Evolutionary conservation across 2,113 vertebrate genomes (phyloP), one percentile per base, ranked within the genome.

Genomic region (Microtus montanus): DNA sequence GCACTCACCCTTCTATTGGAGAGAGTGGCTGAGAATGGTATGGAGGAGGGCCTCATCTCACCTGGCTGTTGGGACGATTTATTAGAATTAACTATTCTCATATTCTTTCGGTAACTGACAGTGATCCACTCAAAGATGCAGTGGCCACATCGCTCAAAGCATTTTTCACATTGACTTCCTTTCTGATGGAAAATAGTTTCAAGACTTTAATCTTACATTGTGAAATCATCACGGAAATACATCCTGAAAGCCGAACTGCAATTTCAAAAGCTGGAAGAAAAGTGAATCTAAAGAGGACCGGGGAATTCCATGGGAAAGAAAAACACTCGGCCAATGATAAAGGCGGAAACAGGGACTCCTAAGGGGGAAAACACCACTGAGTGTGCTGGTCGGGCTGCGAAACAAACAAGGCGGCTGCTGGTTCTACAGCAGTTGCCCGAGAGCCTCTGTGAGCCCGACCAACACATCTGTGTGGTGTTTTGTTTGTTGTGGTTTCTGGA

Each of bases 261-360:
- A 54, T 91, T 91, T 93, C 80, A 90, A 94, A 95, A 64, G 63
- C 79, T 14, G 52, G 54, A 89, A 92, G 92, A 80, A 87, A 94
- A 95, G 92, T 77, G 83, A 91, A 52, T 70, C 89, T 77, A 49
- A 63, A 90, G 66, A 94, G 44, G 28, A 91, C 63, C 15, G 89
- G 96, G 96, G 91, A 97, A 97, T 96, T 96, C 96, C 91, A 86
- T 47, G 74, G 44, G 47, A 22, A 30, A 93, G 93, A 78, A 92
- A 88, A 52, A 74, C 33, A 91, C 15, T n/a, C 78, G 5, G 26
- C 61, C 54, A 73, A 64, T 44, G 87, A 91, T 58, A 30, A 75
- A 52, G 80, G 74, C 87, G 91, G 91, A 96, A 90, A 70, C 0
- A 58, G 87, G 71, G 77, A 89, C 68, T 92, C 89, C 68, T 89